Evolutionary conservation across 2,113 vertebrate genomes (phyloP).

Genomic region (Hucho hucho): DNA sequence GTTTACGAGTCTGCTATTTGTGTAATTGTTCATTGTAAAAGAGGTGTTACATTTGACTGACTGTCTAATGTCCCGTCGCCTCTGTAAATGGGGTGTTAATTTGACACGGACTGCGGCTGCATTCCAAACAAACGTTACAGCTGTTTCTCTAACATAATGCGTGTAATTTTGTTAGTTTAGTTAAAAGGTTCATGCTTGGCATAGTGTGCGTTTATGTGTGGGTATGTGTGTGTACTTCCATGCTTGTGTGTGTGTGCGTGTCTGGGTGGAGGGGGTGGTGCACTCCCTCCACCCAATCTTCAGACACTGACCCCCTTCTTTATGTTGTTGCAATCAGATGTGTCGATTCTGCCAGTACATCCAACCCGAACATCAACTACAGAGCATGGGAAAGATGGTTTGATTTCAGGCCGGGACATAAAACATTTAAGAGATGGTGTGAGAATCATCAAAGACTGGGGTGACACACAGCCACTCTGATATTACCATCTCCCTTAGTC

Average conservation of each 20-base stretch:
- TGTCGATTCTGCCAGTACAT: no score
- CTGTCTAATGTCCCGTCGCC: background rate
- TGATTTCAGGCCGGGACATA: background rate
- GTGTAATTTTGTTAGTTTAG: conserved; percentile 35
- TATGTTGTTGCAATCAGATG: no score
- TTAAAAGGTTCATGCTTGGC: conserved; percentile 4
- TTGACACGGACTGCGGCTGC: conserved; percentile 27
- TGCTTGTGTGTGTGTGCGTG: background rate
- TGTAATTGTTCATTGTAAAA: conserved; percentile 22
- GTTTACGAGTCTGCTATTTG: background rate
- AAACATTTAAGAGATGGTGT: background rate
- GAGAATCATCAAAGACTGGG: background rate
- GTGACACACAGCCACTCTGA: background rate
- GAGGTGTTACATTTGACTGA: background rate
- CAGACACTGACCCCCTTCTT: no score
- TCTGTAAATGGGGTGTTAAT: conserved; percentile 32
- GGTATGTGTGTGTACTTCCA: background rate
- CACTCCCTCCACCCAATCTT: no score
- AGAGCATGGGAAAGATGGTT: background rate
- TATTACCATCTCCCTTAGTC: background rate
- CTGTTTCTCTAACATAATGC: no score
- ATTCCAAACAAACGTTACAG: conserved; percentile 18
- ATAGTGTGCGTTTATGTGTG: no score
- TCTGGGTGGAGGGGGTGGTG: background rate
- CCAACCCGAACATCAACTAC: background rate